Conservation (phyloP, 1,140 invertebrate genomes). For the Myzus persicae region DNA sequence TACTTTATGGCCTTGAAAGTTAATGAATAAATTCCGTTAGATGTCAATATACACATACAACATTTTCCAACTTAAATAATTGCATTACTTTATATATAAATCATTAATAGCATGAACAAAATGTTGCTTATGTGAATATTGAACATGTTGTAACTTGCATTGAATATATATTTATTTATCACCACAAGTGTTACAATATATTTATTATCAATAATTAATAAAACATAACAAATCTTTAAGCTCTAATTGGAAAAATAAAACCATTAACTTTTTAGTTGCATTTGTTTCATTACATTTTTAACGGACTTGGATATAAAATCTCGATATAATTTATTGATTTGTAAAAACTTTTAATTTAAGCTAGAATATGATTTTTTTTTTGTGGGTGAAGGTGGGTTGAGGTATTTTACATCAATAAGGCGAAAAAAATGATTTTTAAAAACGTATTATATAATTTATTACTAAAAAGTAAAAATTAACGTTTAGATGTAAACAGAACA, state of each 20-base stretch:
- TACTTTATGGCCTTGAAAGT: background rate
- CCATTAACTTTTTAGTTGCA: background rate
- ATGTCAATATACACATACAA: background rate
- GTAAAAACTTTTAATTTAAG: no score
- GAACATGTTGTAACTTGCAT: background rate
- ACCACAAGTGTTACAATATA: background rate
- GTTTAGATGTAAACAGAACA: no score
- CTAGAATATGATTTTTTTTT: no score
- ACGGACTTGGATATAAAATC: no score
- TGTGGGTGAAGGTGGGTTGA: no score
- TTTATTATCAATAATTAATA: background rate
- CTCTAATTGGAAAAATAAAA: background rate
- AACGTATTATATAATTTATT: no score
- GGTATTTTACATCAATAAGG: no score
- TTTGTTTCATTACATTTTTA: background rate
- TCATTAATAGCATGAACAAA: background rate
- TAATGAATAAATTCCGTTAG: background rate
- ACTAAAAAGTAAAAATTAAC: no score
- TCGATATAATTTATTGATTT: no score
- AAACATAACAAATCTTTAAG: background rate
- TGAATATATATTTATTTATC: background rate
- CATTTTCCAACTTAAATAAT: background rate
- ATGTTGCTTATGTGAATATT: background rate
- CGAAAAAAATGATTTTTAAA: no score
- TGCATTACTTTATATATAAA: background rate